Conservation (phyloP, 1,140 invertebrate species). For the Ruditapes philippinarum region DNA sequence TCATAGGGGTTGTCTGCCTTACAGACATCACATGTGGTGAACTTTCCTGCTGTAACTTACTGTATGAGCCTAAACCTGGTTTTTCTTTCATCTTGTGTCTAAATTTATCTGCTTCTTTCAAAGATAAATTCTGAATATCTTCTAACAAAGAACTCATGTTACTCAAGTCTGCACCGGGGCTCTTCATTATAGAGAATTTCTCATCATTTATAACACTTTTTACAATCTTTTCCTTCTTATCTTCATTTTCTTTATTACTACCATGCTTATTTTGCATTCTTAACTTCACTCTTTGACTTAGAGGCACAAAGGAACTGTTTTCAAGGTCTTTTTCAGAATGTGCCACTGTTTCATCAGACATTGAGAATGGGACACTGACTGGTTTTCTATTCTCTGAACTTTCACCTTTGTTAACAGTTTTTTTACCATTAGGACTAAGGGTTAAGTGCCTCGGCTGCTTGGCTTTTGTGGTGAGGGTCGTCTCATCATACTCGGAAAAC, state of each 20-base stretch:
- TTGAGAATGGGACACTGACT: neutral
- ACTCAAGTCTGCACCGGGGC: neutral
- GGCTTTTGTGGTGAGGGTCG: conserved; percentile 5
- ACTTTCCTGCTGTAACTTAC: neutral
- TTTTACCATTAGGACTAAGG: conserved; percentile 18
- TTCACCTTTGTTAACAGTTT: neutral
- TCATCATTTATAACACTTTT: neutral
- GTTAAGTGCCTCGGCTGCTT: conserved; percentile 53
- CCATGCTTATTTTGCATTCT: conserved; percentile 49
- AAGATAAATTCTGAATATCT: conserved; percentile 31
- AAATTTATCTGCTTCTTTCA: conserved; percentile 16
- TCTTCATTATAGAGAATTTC: neutral
- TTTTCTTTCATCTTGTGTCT: neutral
- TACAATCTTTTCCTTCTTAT: neutral
- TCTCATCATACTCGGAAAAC: conserved; percentile 40
- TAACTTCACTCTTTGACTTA: conserved; percentile 51
- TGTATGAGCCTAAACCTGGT: neutral
- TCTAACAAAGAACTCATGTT: conserved; percentile 18
- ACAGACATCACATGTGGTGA: neutral
- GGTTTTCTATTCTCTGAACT: neutral
- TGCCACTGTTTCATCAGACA: neutral
- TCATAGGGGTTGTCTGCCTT: neutral
- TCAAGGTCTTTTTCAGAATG: neutral
- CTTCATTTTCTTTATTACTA: neutral
- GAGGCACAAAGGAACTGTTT: conserved; percentile 2